Evolutionary conservation across 2,888 invertebrate genomes (phyloP), one percentile per base, ranked within the genome.

Genomic region (Morpho deidamia): DNA sequence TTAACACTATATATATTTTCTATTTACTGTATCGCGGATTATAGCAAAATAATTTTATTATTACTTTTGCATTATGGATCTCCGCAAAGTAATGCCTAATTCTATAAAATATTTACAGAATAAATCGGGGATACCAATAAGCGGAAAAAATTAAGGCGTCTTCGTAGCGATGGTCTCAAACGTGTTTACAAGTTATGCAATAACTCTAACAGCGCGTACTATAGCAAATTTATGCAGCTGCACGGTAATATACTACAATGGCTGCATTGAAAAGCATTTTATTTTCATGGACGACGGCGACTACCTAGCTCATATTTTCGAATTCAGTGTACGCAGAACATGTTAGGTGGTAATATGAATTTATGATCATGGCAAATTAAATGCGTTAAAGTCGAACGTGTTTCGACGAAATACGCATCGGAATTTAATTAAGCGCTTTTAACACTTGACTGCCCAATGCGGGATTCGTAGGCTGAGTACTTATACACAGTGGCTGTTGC

Each of bases 161-260:
- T 69, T 68, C 70, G 75, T 74, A 70, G 70, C 71, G 61, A 72
- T 70, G 76, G 72, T 77, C 78, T 78, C 62, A 77, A 77, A 76
- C 82, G 78, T 86, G 84, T 87, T 86, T 87, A 87, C 87, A 86
- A 84, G 81, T 85, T 84, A 84, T 83, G 82, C 81, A 81, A 85
- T 87, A 85, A 87, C 83, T 88, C 85, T 85, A 85, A 85, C 79
- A 79, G 74, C 78, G 77, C 78, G 77, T 78, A 74, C 69, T 78
- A 79, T 78, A 74, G 80, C 72, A 85, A 87, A 85, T 87, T 82
- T 85, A 87, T 87, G 82, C 85, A 73, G 76, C 73, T 72, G 74
- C 83, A 86, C 82, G 81, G 79, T 75, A 81, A 82, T 84, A 83
- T 78, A 83, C 85, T 83, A 84, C 78, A 84, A 87, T 83, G 74